phyloP scores from a whole-genome alignment of 37 sponge, comb jelly and placozoan genomes.

The Crambe crambe region DNA sequence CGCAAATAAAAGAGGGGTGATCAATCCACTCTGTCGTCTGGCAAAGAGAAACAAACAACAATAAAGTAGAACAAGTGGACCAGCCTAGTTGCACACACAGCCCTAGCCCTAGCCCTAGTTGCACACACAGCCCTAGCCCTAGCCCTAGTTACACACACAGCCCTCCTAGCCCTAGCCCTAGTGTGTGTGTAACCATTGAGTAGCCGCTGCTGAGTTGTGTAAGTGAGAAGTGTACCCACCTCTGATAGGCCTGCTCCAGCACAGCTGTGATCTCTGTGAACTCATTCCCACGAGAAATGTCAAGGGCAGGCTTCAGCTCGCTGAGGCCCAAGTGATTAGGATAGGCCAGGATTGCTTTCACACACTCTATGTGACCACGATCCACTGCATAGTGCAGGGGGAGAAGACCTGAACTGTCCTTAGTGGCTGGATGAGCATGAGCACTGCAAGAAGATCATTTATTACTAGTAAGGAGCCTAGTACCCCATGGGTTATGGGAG shows the following conservation, averaged over 20 bases:
- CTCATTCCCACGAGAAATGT: slow-evolving; percentile 6
- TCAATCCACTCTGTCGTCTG: slow-evolving; percentile 38
- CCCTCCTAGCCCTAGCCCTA: no score
- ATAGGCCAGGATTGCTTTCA: slow-evolving; percentile 27
- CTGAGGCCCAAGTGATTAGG: slow-evolving; percentile 33
- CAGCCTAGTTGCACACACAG: no score
- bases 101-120: no score
- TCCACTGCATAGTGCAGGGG: slow-evolving; percentile 54
- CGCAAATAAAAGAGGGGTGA: slow-evolving; percentile 46
- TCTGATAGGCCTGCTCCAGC: slow-evolving; percentile 20
- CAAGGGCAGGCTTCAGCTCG: slow-evolving; percentile 29
- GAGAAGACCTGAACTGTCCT: neutral
- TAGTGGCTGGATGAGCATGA: slow-evolving; percentile 20
- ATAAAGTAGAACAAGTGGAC: neutral
- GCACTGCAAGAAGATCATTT: slow-evolving; percentile 6
- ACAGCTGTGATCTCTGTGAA: slow-evolving; percentile 12
- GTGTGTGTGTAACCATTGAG: neutral
- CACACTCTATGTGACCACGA: slow-evolving; percentile 46
- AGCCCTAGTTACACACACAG: no score
- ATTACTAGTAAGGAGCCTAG: no score
- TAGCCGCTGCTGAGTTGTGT: no score
- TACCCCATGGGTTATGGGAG: no score
- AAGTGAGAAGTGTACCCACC: slow-evolving; percentile 16
- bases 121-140: no score
- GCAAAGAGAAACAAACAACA: neutral